A percentile compares a stretch with the other conserved stretches of the same genome.
Conservation (phyloP, 2,797 vertebrate genomes). For the Dipus sagitta region DNA sequence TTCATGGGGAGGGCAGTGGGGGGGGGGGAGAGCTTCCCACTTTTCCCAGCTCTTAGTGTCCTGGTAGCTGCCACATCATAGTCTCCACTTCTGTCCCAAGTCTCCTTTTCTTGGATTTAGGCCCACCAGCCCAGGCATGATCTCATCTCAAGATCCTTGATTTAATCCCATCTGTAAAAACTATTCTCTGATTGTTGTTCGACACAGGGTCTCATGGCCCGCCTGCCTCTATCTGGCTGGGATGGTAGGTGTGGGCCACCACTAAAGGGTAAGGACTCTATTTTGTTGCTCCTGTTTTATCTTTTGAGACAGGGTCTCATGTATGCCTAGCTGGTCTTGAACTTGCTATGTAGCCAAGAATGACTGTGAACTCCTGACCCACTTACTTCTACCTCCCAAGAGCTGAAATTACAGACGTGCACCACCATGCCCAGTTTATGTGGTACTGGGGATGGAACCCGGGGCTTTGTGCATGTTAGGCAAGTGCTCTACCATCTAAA, state of each 20-base stretch:
- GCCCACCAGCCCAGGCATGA: not conserved
- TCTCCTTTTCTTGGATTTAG: not conserved
- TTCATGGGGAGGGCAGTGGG: not conserved
- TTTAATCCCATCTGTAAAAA: not conserved
- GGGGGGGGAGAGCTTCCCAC: not conserved
- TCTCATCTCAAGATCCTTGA: not conserved
- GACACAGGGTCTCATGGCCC: too few relatives aligned
- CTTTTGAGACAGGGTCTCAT: not conserved
- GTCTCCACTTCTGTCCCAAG: not conserved
- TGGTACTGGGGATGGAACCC: not conserved
- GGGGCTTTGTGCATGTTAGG: not conserved
- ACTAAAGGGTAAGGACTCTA: too few relatives aligned
- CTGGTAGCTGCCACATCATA: too few relatives aligned
- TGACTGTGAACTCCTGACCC: too few relatives aligned
- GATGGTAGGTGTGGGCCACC: too few relatives aligned
- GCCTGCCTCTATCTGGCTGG: too few relatives aligned
- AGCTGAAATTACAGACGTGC: too few relatives aligned
- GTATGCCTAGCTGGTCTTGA: not conserved
- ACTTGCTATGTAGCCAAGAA: too few relatives aligned
- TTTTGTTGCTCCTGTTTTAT: not conserved
- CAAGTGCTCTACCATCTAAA: not conserved
- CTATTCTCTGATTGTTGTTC: not conserved
- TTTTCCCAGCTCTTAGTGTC: not conserved
- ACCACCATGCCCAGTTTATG: too few relatives aligned
- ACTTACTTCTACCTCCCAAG: too few relatives aligned